These are phyloP conservation scores for Hermodice carunculata DNA, from an alignment of 2,888 invertebrate genomes.

Conservation along the genomic window DNA sequence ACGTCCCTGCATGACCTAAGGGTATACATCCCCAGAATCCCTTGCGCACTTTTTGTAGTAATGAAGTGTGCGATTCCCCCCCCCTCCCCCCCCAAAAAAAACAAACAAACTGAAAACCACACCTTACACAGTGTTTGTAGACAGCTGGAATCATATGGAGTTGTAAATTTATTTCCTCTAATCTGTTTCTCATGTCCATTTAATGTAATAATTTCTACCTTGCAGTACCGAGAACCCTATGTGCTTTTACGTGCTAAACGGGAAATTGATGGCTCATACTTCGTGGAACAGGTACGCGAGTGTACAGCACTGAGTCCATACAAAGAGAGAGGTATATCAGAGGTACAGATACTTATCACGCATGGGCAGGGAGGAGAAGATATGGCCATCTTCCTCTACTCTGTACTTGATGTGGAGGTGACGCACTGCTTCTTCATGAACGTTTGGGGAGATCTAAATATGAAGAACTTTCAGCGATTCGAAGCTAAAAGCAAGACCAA, in stretches of 20 bases:
- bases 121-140: too few species aligned
- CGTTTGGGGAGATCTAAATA: slow-evolving; percentile 30
- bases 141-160: background rate
- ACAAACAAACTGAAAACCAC: too few species aligned
- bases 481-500: slow-evolving; percentile 19
- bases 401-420: slow-evolving; percentile 33
- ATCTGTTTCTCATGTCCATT: background rate
- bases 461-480: slow-evolving; percentile 39
- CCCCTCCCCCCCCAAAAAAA: too few species aligned
- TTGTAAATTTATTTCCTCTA: background rate
- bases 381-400: slow-evolving; percentile 38
- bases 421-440: slow-evolving; percentile 33
- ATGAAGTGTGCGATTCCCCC: too few species aligned
- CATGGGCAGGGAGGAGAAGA: slow-evolving; percentile 34
- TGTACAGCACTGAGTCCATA: slow-evolving; percentile 26
- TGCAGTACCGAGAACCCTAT: slow-evolving; percentile 27
- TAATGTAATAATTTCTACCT: background rate
- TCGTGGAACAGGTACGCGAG: slow-evolving; percentile 13
- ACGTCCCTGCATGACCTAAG: too few species aligned
- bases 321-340: slow-evolving; percentile 14
- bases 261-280: background rate
- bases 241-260: slow-evolving; percentile 22
- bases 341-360: slow-evolving; percentile 25
- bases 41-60: too few species aligned
- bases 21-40: too few species aligned